phyloP scores from a whole-genome alignment of 2,113 vertebrate genomes.

The Rhabdomys dilectus region DNA sequence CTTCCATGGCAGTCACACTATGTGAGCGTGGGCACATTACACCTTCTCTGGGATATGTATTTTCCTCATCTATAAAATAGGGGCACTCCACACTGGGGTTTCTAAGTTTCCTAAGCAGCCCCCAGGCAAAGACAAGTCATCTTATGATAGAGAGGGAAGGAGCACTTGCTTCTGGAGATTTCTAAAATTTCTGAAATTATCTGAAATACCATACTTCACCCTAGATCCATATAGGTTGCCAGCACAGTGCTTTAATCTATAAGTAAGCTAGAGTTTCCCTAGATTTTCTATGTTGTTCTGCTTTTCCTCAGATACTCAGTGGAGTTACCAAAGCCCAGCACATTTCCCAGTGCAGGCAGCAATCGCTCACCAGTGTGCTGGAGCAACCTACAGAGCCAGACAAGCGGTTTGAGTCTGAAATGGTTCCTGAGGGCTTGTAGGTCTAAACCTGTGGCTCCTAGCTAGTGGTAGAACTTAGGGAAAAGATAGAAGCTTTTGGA shows the following conservation, averaged over 20 bases:
- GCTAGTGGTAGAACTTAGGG: neutral
- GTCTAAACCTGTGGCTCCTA: neutral
- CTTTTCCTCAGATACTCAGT: neutral
- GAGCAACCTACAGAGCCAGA: neutral
- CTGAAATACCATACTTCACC: neutral
- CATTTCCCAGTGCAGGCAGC: fast-evolving
- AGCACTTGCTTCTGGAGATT: neutral
- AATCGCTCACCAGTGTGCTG: fast-evolving
- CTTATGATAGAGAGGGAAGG: neutral
- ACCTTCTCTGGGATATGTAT: neutral
- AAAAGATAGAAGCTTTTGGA: neutral
- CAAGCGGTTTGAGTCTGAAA: neutral
- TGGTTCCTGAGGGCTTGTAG: neutral
- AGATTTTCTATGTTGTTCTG: neutral
- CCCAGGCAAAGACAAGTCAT: neutral
- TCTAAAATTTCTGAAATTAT: slow-evolving; percentile 35
- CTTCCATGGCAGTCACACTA: neutral
- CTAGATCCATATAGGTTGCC: neutral
- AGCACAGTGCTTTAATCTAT: neutral
- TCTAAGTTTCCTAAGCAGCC: neutral
- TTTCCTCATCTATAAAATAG: neutral
- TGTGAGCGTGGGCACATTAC: neutral
- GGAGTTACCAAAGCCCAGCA: neutral
- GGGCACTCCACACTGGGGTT: neutral
- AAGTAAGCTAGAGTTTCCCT: neutral